Evolutionary conservation across 37 sponge, comb jelly and placozoan species (phyloP).

Genomic region (Agelas oroides): DNA sequence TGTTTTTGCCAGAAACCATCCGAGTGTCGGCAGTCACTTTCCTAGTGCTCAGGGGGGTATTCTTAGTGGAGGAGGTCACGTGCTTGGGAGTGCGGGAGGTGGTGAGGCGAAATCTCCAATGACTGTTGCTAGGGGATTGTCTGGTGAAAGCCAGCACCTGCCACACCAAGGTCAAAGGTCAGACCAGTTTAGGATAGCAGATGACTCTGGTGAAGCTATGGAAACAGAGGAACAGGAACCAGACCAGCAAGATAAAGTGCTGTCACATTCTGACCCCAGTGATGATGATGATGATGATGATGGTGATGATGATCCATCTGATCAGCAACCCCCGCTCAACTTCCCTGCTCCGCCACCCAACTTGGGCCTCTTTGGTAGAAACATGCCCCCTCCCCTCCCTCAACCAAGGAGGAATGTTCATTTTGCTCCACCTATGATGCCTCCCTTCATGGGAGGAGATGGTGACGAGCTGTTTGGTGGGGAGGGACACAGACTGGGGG

Average conservation of each 20-base stretch:
- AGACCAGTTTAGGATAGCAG: not conserved
- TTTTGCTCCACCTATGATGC: not conserved
- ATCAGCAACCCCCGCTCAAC: conserved; percentile 2
- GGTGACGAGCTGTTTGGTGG: conserved; percentile 22
- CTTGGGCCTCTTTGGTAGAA: not conserved
- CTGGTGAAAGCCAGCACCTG: too few relatives aligned
- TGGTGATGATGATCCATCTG: conserved; percentile 17
- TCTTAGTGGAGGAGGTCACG: too few relatives aligned
- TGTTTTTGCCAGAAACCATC: too few relatives aligned
- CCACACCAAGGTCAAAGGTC: too few relatives aligned
- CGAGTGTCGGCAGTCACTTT: too few relatives aligned
- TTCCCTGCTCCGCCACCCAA: not conserved
- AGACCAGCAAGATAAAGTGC: too few relatives aligned
- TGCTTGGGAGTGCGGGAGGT: too few relatives aligned
- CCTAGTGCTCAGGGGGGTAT: too few relatives aligned
- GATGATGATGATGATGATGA: conserved; percentile 46
- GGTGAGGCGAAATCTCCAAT: too few relatives aligned
- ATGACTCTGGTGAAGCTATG: conserved; percentile 12
- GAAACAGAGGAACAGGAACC: not conserved
- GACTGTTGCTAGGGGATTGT: too few relatives aligned
- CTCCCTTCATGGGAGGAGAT: not conserved
- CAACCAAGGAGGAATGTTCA: not conserved
- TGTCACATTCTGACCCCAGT: conserved; percentile 6
- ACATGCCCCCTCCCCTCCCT: not conserved
- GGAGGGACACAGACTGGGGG: conserved; percentile 59